phyloP scores from a whole-genome alignment of 2,888 invertebrate species.

The Ophioninae sp. region DNA sequence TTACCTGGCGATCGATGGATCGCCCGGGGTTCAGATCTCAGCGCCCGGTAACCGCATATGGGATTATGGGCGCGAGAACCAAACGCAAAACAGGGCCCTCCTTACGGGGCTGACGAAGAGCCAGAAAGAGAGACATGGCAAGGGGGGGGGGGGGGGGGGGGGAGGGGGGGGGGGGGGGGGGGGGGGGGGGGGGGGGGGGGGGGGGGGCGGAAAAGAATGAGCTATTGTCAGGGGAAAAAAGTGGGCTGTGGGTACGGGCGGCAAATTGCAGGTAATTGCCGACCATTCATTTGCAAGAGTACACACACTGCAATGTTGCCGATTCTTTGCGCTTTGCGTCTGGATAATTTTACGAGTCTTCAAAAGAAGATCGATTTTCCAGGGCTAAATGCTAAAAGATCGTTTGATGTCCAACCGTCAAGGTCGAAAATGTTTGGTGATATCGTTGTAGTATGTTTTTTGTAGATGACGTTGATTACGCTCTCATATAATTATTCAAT shows the following conservation, averaged over 20 bases:
- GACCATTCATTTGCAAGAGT: constrained; percentile 77
- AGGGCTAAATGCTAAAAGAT: too few relatives aligned
- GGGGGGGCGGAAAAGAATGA: constrained; percentile 13
- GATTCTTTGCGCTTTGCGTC: constrained; percentile 44
- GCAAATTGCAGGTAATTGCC: constrained; percentile 79
- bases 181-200: neutral
- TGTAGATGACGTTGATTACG: too few relatives aligned
- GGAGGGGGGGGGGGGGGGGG: neutral
- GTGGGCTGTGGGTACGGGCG: constrained; percentile 68
- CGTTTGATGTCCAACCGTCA: too few relatives aligned
- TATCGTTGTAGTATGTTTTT: too few relatives aligned
- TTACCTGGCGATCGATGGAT: constrained; percentile 79
- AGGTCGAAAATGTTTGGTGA: too few relatives aligned
- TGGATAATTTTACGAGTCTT: too few relatives aligned
- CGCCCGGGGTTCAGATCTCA: constrained; percentile 70
- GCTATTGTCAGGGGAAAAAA: constrained; percentile 66
- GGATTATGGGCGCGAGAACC: constrained; percentile 58
- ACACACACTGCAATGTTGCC: constrained; percentile 64
- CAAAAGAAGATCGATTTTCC: too few relatives aligned
- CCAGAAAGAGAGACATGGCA: neutral
- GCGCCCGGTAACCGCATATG: constrained; percentile 37
- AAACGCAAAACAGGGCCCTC: constrained; percentile 53
- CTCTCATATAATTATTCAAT: too few relatives aligned
- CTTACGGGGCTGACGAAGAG: constrained; percentile 26
- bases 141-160: neutral